Conservation (phyloP, 2,797 vertebrate genomes). For the Myotis planiceps region DNA sequence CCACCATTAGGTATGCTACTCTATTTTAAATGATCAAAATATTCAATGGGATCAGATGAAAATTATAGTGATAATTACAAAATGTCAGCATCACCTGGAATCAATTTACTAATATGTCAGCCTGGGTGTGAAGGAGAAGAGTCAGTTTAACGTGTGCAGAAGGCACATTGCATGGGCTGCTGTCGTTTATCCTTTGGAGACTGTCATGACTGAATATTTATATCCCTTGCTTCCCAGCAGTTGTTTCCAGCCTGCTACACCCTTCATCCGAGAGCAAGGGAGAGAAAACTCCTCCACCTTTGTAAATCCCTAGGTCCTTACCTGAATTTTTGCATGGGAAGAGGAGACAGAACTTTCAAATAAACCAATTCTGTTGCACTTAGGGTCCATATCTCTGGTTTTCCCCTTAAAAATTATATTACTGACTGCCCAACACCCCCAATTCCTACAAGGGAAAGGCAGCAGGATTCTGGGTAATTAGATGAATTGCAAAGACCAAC, state of each 20-base stretch:
- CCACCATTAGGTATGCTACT: conserved; percentile 61
- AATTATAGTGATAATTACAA: conserved; percentile 72
- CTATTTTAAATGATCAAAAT: conserved; percentile 74
- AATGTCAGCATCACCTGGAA: conserved; percentile 72
- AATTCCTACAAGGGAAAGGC: not conserved
- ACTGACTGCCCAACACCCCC: not conserved
- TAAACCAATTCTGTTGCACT: not conserved
- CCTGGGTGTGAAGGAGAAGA: not conserved
- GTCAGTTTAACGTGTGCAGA: not conserved
- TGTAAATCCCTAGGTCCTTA: not conserved
- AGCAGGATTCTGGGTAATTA: not conserved
- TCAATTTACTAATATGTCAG: conserved; percentile 64
- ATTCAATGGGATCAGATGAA: conserved; percentile 64
- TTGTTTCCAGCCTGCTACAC: not conserved
- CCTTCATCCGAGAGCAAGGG: not conserved
- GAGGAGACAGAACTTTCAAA: not conserved
- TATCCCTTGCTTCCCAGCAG: not conserved
- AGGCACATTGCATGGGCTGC: not conserved
- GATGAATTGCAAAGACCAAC: not conserved
- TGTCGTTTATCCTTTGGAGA: conserved; percentile 55
- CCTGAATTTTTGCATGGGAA: not conserved
- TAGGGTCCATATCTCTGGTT: not conserved
- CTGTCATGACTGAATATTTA: conserved; percentile 10
- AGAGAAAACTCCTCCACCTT: not conserved
- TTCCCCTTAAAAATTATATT: not conserved